These are phyloP conservation scores for Pachliopta kotzebuea DNA, from an alignment of 2,888 invertebrate species.

Conservation along the genomic window DNA sequence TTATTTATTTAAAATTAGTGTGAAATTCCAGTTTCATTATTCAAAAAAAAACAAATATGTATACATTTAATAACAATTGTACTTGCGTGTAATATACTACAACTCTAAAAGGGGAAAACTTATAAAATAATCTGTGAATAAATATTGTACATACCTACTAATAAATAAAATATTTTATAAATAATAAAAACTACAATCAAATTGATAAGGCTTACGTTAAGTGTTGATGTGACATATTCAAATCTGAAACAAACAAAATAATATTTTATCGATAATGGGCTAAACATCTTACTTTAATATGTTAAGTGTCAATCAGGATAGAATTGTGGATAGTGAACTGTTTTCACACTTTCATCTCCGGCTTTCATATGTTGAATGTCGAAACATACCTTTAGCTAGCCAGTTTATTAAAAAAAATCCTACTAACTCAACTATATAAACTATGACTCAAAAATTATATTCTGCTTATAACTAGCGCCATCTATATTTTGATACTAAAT, in stretches of 20 bases:
- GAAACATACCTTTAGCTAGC: too few relatives aligned
- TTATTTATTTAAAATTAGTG: background rate
- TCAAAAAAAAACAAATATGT: background rate
- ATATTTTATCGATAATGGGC: background rate
- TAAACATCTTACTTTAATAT: background rate
- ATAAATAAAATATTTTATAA: conserved; percentile 29
- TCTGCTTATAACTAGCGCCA: too few relatives aligned
- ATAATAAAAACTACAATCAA: conserved; percentile 38
- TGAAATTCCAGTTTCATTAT: background rate
- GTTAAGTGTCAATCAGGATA: too few relatives aligned
- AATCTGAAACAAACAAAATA: conserved; percentile 40
- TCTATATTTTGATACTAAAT: background rate
- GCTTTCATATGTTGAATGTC: too few relatives aligned
- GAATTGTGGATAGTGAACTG: too few relatives aligned
- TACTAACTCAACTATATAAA: too few relatives aligned
- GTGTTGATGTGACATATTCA: conserved; percentile 36
- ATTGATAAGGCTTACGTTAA: conserved; percentile 34
- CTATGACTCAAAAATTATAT: too few relatives aligned
- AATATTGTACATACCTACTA: conserved; percentile 12
- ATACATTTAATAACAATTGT: background rate
- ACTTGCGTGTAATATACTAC: background rate
- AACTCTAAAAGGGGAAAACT: background rate
- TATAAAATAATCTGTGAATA: conserved; percentile 18
- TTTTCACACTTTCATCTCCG: too few relatives aligned
- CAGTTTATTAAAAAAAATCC: too few relatives aligned